These are phyloP conservation scores for Tetrax tetrax DNA, from an alignment of 2,113 vertebrate genomes.

Conservation along the genomic window DNA sequence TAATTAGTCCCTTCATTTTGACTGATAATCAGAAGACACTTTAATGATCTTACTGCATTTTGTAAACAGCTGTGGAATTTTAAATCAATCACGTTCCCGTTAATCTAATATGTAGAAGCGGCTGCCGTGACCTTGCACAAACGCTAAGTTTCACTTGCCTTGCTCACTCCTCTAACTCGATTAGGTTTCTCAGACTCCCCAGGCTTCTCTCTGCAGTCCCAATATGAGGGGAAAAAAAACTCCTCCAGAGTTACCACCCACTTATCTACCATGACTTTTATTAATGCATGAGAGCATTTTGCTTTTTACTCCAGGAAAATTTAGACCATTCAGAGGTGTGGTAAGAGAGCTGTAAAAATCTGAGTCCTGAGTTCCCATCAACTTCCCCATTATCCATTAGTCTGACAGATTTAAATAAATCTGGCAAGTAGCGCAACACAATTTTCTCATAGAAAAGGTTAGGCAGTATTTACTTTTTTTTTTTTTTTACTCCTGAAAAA, in stretches of 20 bases:
- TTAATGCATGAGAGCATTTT: neutral
- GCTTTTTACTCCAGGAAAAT: neutral
- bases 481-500: neutral
- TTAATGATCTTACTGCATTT: neutral
- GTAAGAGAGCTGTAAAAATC: neutral
- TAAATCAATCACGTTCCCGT: neutral
- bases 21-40: neutral
- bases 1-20: neutral
- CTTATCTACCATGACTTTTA: neutral
- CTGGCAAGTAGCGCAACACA: neutral
- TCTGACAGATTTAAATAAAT: neutral
- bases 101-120: neutral
- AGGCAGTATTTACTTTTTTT: neutral
- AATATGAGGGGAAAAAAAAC: too few relatives aligned
- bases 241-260: neutral
- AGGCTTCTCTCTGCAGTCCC: neutral
- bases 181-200: neutral
- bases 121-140: neutral
- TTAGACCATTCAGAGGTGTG: neutral
- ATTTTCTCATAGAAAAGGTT: neutral
- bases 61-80: slow-evolving; percentile 1
- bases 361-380: too few relatives aligned
- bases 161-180: neutral
- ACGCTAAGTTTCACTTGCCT: neutral
- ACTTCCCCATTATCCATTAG: neutral